Evolutionary conservation across 1,140 invertebrate genomes (phyloP).

Genomic region (Pissodes strobi): DNA sequence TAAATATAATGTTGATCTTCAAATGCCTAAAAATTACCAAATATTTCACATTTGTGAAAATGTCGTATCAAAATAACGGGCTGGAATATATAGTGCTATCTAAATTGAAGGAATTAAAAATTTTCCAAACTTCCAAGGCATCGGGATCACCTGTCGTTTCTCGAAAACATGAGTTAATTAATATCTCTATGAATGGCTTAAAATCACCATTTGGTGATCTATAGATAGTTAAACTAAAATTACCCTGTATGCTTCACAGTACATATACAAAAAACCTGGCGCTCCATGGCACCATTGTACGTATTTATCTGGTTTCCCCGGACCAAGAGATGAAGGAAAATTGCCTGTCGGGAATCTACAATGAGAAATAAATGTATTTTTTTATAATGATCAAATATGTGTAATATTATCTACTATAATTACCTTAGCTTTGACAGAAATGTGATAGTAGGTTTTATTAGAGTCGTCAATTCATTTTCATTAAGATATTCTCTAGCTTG

Average conservation of each 20-base stretch:
- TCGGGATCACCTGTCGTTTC: no score
- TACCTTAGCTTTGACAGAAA: constrained; percentile 62
- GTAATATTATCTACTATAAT: no score
- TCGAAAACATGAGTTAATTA: no score
- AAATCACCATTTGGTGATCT: no score
- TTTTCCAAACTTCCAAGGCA: no score
- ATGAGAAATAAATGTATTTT: background rate
- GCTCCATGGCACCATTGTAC: constrained; percentile 97
- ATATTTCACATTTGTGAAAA: no score
- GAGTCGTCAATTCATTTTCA: constrained; percentile 58
- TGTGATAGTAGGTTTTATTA: constrained; percentile 68
- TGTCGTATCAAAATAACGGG: no score
- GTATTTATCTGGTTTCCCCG: constrained; percentile 71
- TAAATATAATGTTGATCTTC: constrained; percentile 74
- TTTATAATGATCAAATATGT: background rate
- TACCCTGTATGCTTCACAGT: constrained; percentile 77
- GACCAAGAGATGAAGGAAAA: constrained; percentile 79
- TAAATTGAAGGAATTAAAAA: no score
- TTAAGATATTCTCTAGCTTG: constrained; percentile 64
- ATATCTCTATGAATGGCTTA: no score
- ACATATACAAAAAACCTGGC: constrained; percentile 81
- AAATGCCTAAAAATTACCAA: constrained; percentile 68
- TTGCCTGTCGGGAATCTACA: constrained; percentile 74
- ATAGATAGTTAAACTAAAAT: no score
- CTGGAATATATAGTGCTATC: no score